A percentile compares a stretch with the other conserved stretches of the same genome.
Evolutionary conservation across 35 echinoderm and acorn worm species (phyloP).

Genomic region (Lytechinus variegatus): DNA sequence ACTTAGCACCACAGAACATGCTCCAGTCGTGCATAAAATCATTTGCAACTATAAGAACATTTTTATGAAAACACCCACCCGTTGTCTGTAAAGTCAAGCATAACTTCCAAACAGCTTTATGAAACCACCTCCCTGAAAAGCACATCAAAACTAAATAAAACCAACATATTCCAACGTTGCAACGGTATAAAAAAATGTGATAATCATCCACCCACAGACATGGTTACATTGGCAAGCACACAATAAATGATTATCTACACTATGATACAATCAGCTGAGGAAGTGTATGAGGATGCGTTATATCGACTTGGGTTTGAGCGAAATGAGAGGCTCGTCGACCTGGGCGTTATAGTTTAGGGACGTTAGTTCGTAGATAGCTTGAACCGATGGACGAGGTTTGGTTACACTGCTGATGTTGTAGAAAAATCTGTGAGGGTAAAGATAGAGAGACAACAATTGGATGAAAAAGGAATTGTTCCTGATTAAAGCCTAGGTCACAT

Average conservation of each 20-base stretch:
- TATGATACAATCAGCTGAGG: neutral
- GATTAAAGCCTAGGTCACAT: too few relatives aligned
- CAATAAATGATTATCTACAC: conserved; percentile 6
- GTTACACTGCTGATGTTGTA: conserved; percentile 55
- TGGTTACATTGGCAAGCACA: neutral
- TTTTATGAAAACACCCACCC: too few relatives aligned
- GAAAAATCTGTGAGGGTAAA: conserved; percentile 16
- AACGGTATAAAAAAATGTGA: neutral
- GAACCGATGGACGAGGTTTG: conserved; percentile 29
- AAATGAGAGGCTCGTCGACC: conserved; percentile 39
- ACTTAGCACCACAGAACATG: too few relatives aligned
- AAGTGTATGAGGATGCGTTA: neutral
- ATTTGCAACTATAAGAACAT: too few relatives aligned
- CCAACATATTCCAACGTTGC: neutral
- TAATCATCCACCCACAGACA: neutral
- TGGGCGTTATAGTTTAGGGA: conserved; percentile 21
- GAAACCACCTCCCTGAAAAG: neutral
- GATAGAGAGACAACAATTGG: neutral
- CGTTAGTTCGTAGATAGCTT: conserved; percentile 48
- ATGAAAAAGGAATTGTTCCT: neutral
- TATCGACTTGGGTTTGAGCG: conserved; percentile 40
- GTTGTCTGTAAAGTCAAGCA: too few relatives aligned
- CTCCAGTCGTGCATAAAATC: too few relatives aligned
- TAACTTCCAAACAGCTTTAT: too few relatives aligned
- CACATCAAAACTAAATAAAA: neutral